These are phyloP conservation scores for Etheostoma spectabile DNA, from an alignment of 2,113 vertebrate genomes.

Conservation along the genomic window DNA sequence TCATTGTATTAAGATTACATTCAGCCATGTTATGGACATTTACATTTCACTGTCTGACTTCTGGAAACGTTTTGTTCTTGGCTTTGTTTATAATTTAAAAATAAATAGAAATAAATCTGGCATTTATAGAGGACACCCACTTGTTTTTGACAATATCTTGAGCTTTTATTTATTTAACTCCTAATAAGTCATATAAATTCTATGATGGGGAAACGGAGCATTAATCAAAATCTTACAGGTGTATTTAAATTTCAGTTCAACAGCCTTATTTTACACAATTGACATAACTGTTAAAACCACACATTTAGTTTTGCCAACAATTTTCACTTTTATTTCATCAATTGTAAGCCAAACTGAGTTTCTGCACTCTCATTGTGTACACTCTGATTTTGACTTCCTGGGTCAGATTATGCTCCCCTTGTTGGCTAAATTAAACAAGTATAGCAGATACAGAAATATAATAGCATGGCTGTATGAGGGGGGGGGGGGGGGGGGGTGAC, in stretches of 20 bases:
- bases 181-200: neutral
- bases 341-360: neutral
- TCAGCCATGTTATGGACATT: neutral
- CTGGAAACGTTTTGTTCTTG: neutral
- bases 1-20: neutral
- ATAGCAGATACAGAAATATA: conserved; percentile 25
- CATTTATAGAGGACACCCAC: conserved; percentile 45
- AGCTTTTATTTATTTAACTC: neutral
- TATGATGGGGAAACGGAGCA: neutral
- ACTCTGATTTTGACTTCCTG: neutral
- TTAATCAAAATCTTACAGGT: conserved; percentile 15
- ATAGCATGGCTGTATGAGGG: conserved; percentile 33
- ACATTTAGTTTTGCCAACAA: neutral
- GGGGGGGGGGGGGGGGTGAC: too few species aligned
- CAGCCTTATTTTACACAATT: neutral
- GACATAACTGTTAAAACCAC: neutral
- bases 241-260: conserved; percentile 2
- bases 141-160: neutral
- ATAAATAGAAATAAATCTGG: neutral
- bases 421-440: neutral
- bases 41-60: conserved; percentile 2
- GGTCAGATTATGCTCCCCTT: neutral
- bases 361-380: neutral
- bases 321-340: neutral
- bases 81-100: too few species aligned